phyloP scores from a whole-genome alignment of 2,113 vertebrate species.

The Vimba vimba region DNA sequence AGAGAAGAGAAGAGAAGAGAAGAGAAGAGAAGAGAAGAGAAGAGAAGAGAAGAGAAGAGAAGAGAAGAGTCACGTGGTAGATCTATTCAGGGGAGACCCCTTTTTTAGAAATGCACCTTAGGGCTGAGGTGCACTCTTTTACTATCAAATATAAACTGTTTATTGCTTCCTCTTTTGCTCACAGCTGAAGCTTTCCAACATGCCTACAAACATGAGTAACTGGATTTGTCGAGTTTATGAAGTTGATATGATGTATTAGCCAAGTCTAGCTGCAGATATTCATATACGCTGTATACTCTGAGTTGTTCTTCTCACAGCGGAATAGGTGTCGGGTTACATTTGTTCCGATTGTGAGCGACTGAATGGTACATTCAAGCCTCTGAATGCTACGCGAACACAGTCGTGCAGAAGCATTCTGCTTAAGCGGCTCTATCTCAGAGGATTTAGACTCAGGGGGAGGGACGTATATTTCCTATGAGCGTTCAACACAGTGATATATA shows the following conservation, averaged over 20 bases:
- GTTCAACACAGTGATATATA: conserved; percentile 45
- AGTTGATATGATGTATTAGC: conserved; percentile 26
- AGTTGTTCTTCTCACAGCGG: conserved; percentile 1
- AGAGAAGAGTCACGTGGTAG: conserved; percentile 65
- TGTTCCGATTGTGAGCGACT: conserved; percentile 23
- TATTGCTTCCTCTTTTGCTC: conserved; percentile 26
- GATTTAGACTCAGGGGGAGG: conserved; percentile 1
- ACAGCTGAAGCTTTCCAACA: conserved; percentile 40
- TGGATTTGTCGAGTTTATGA: conserved; percentile 28
- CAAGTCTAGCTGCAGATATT: conserved; percentile 24
- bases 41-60: conserved; percentile 62
- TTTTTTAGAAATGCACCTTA: conserved; percentile 20
- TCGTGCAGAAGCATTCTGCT: conserved; percentile 17
- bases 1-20: conserved; percentile 59
- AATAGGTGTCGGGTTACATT: conserved; percentile 29
- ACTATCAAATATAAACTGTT: conserved; percentile 50
- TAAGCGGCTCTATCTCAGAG: background rate
- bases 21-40: conserved; percentile 62
- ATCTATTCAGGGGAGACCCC: conserved; percentile 41
- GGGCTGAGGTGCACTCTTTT: conserved; percentile 44
- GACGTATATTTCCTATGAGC: conserved; percentile 25
- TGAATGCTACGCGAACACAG: background rate
- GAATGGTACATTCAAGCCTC: conserved; percentile 32
- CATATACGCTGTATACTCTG: conserved; percentile 13
- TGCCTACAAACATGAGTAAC: conserved; percentile 41